Evolutionary conservation across 2,113 vertebrate genomes (phyloP).

Genomic region (Pygoscelis adeliae): DNA sequence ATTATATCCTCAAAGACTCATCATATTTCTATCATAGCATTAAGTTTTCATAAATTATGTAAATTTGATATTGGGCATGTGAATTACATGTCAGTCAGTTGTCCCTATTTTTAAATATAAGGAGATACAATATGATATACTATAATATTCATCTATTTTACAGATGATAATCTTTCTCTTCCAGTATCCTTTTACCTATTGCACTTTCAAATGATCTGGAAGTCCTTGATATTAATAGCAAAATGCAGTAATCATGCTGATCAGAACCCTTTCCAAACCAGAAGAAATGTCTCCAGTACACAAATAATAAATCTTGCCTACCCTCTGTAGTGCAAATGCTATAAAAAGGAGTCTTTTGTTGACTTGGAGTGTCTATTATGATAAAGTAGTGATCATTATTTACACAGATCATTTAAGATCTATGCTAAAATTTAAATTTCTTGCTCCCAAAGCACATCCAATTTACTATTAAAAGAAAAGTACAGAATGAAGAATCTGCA

Average conservation of each 20-base stretch:
- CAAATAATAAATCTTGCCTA: neutral
- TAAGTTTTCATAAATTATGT: conserved; percentile 29
- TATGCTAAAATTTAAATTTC: neutral
- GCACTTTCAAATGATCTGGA: neutral
- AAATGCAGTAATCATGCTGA: neutral
- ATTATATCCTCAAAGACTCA: conserved; percentile 8
- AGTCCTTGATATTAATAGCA: neutral
- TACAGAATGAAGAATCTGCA: neutral
- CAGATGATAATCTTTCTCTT: neutral
- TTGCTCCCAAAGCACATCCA: neutral
- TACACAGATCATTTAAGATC: neutral
- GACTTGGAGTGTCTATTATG: neutral
- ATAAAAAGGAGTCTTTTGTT: neutral
- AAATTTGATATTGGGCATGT: neutral
- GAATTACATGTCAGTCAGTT: neutral
- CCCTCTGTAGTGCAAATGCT: neutral
- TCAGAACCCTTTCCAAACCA: neutral
- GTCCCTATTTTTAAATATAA: neutral
- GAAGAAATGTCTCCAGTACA: neutral
- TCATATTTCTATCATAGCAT: neutral
- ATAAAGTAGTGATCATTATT: neutral
- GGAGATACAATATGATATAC: neutral
- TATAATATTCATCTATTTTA: neutral
- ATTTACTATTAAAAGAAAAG: conserved; percentile 11
- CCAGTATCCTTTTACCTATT: neutral